A percentile compares a stretch with the other conserved stretches of the same genome.
Evolutionary conservation across 2,797 vertebrate genomes (phyloP).

Genomic region (Microctenopoma lineatum): DNA sequence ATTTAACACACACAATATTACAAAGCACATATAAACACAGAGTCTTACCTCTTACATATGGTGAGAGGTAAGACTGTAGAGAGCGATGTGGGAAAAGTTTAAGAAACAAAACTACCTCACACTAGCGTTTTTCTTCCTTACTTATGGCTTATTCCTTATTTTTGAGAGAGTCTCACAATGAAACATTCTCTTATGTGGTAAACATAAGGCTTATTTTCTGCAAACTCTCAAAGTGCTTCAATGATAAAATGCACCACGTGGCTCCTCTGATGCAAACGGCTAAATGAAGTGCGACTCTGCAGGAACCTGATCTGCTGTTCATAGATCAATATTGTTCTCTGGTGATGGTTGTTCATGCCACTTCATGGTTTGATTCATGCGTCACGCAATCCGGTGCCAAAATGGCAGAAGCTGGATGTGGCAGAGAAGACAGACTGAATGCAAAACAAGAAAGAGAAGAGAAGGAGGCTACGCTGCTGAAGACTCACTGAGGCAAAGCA

Average conservation of each 20-base stretch:
- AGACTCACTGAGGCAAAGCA: conserved; percentile 51
- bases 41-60: too few relatives aligned
- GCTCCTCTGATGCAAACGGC: conserved; percentile 2
- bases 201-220: not conserved
- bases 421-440: not conserved
- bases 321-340: conserved; percentile 9
- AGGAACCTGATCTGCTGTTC: conserved; percentile 19
- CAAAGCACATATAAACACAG: too few relatives aligned
- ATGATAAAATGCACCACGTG: conserved; percentile 19
- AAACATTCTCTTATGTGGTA: conserved; percentile 5
- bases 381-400: not conserved
- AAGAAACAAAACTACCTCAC: too few relatives aligned
- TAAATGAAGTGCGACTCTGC: conserved; percentile 4
- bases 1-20: too few relatives aligned
- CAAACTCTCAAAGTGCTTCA: not conserved
- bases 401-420: too few relatives aligned
- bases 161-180: not conserved
- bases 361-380: conserved; percentile 15
- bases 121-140: too few relatives aligned
- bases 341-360: conserved; percentile 4
- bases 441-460: conserved; percentile 16
- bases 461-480: conserved; percentile 7
- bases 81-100: too few relatives aligned
- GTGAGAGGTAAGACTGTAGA: too few relatives aligned
- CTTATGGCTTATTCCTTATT: too few relatives aligned